Percentiles rank a stretch among this genome's conserved stretches.
Conservation (phyloP, 2,113 vertebrate species). For the Brevimyrus niger region DNA sequence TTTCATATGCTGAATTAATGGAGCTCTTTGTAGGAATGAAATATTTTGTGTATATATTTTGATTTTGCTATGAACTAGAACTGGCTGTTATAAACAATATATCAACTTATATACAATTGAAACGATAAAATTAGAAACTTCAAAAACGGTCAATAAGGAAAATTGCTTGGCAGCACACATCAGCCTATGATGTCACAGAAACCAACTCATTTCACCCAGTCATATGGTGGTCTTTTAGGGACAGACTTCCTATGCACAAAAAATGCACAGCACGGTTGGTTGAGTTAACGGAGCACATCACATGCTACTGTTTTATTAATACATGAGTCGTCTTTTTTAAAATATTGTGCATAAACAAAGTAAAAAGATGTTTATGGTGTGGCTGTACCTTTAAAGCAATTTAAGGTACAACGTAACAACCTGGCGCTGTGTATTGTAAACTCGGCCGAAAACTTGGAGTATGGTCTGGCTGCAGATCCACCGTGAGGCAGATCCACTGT, state of each 20-base stretch:
- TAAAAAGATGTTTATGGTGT: neutral
- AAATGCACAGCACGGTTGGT: neutral
- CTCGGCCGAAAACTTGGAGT: neutral
- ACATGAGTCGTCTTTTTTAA: neutral
- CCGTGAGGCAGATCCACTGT: neutral
- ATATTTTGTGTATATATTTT: conserved; percentile 21
- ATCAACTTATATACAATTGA: neutral
- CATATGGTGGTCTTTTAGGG: neutral
- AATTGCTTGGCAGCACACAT: neutral
- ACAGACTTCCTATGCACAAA: neutral
- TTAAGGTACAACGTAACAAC: neutral
- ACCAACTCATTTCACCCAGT: neutral
- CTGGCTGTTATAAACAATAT: neutral
- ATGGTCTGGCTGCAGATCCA: neutral
- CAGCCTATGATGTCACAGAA: neutral
- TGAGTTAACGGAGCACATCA: neutral
- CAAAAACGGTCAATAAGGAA: neutral
- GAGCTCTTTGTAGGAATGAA: conserved; percentile 23
- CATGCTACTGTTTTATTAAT: neutral
- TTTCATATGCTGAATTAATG: conserved; percentile 37
- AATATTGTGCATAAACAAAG: neutral
- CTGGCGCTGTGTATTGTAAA: neutral
- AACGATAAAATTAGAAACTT: neutral
- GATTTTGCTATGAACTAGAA: neutral
- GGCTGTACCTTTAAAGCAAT: neutral